phyloP scores from a whole-genome alignment of 2,888 invertebrate genomes.

The Pyralis farinalis region DNA sequence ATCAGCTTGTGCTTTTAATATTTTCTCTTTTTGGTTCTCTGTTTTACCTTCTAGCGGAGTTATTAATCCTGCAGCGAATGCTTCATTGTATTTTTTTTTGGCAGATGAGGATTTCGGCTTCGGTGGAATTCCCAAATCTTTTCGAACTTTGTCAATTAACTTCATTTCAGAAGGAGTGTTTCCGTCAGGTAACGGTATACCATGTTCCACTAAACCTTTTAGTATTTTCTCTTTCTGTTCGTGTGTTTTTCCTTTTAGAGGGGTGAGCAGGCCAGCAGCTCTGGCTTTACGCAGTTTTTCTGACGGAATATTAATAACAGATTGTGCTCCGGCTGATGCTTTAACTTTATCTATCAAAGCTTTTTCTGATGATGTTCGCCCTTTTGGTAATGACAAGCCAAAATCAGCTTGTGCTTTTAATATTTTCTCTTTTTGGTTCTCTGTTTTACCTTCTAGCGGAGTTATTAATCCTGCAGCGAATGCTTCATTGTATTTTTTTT shows the following conservation, averaged over 20 bases:
- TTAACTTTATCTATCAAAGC: slow-evolving; percentile 22
- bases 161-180: slow-evolving; percentile 13
- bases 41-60: slow-evolving; percentile 14
- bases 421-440: slow-evolving; percentile 23
- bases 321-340: slow-evolving; percentile 6
- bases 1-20: slow-evolving; percentile 8
- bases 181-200: slow-evolving; percentile 10
- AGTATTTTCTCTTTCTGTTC: slow-evolving; percentile 17
- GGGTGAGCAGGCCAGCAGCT: slow-evolving; percentile 16
- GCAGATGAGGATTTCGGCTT: slow-evolving; percentile 13
- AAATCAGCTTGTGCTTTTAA: slow-evolving; percentile 21
- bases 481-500: slow-evolving; percentile 25
- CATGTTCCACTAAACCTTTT: slow-evolving; percentile 8
- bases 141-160: slow-evolving; percentile 14
- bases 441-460: slow-evolving; percentile 30
- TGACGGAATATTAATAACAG: slow-evolving; percentile 15
- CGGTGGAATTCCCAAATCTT: slow-evolving; percentile 15
- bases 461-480: slow-evolving; percentile 25
- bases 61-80: slow-evolving; percentile 8
- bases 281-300: slow-evolving; percentile 15
- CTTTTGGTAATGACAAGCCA: slow-evolving; percentile 31
- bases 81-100: slow-evolving; percentile 15
- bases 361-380: slow-evolving; percentile 35
- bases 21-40: slow-evolving; percentile 13
- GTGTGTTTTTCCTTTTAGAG: slow-evolving; percentile 13